Conservation (phyloP, 2,113 vertebrate genomes). For the Neotragus moschatus region DNA sequence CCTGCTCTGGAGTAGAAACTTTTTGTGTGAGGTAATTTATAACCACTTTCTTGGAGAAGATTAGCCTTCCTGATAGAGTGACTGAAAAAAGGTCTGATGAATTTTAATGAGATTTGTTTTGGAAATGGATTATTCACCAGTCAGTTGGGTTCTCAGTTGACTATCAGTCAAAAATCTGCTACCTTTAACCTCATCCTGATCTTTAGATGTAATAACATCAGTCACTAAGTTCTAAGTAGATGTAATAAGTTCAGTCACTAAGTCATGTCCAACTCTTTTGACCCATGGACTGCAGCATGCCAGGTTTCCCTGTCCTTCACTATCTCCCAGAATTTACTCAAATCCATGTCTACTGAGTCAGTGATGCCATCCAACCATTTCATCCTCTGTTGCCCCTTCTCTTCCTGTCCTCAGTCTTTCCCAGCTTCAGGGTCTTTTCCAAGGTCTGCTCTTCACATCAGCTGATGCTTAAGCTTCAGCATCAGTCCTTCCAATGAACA, state of each 20-base stretch:
- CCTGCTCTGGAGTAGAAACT: background rate
- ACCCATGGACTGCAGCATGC: background rate
- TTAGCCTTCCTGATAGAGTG: background rate
- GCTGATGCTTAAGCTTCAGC: background rate
- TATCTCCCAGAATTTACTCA: background rate
- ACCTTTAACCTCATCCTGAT: background rate
- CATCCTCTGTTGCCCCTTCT: background rate
- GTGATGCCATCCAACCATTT: background rate
- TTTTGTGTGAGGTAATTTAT: background rate
- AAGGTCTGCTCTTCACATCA: background rate
- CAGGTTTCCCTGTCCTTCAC: background rate
- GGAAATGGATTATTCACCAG: background rate
- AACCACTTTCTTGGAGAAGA: background rate
- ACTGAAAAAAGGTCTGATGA: background rate
- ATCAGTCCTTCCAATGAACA: background rate
- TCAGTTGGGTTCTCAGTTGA: background rate
- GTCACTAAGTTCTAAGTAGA: no score
- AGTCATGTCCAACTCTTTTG: background rate
- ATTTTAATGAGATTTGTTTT: conserved; percentile 1
- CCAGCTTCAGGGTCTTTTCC: background rate
- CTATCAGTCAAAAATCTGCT: background rate
- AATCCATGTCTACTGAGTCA: background rate
- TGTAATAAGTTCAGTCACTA: background rate
- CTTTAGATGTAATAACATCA: background rate
- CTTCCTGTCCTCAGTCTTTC: background rate